A percentile compares a stretch with the other conserved stretches of the same genome.
Evolutionary conservation across 2,797 vertebrate species (phyloP).

Genomic region (Rhinophrynus dorsalis): DNA sequence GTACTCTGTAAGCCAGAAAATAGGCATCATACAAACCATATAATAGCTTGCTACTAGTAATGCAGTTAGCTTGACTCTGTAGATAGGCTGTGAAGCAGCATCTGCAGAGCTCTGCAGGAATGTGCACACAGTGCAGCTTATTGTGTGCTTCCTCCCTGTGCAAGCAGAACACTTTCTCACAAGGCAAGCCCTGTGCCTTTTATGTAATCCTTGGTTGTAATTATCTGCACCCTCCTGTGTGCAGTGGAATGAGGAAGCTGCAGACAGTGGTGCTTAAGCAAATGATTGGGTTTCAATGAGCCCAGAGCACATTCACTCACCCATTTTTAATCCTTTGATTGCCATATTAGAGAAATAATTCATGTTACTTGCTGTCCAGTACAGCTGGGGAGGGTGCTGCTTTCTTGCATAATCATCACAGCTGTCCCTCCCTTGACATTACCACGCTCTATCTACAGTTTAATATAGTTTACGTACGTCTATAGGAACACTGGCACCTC

Average conservation of each 20-base stretch:
- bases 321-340: no score
- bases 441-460: no score
- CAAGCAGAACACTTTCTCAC: constrained; percentile 10
- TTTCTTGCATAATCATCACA: no score
- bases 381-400: no score
- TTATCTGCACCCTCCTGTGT: constrained; percentile 36
- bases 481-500: no score
- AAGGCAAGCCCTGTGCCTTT: constrained; percentile 25
- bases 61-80: neutral
- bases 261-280: constrained; percentile 8
- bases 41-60: neutral
- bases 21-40: neutral
- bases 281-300: constrained; percentile 25
- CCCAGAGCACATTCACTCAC: neutral
- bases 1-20: constrained; percentile 2
- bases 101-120: neutral
- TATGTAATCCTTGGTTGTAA: constrained; percentile 7
- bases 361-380: no score
- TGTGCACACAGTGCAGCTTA: neutral
- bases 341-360: no score
- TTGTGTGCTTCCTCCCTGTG: constrained; percentile 1
- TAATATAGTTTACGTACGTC: no score
- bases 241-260: constrained; percentile 37
- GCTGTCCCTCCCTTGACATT: no score
- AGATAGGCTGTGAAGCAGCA: neutral